phyloP scores from a whole-genome alignment of 2,113 vertebrate genomes.

The Nycticryphes semicollaris region DNA sequence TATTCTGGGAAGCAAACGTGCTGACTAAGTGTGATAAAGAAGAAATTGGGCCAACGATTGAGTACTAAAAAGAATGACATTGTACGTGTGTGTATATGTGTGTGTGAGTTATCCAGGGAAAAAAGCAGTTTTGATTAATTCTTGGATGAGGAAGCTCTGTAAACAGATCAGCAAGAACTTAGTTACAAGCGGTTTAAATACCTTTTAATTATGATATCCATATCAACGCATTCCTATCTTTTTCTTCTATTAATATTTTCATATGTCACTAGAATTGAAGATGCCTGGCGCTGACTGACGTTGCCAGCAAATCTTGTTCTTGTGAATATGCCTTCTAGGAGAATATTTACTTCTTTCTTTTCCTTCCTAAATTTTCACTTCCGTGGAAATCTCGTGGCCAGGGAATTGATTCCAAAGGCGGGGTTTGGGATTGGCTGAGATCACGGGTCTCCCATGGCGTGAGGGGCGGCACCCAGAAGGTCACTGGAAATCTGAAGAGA shows the following conservation, averaged over 20 bases:
- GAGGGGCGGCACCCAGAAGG: not conserved
- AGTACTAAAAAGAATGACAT: not conserved
- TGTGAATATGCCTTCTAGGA: not conserved
- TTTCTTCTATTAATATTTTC: not conserved
- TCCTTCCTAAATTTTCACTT: too few species aligned
- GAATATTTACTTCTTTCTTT: not conserved
- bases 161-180: not conserved
- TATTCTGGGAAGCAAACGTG: not conserved
- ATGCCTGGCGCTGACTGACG: not conserved
- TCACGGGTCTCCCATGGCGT: not conserved
- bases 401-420: not conserved
- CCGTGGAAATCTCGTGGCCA: not conserved
- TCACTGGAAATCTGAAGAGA: not conserved
- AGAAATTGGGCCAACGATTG: not conserved
- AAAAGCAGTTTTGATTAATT: not conserved
- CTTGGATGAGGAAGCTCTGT: not conserved
- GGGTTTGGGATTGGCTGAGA: not conserved
- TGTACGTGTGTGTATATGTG: not conserved
- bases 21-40: not conserved
- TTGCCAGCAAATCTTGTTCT: slow-evolving; percentile 9
- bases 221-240: not conserved
- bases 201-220: not conserved
- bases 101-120: not conserved
- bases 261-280: not conserved
- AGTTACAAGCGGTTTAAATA: not conserved